phyloP scores from a whole-genome alignment of 2,113 vertebrate species.

The Pao palembangensis region DNA sequence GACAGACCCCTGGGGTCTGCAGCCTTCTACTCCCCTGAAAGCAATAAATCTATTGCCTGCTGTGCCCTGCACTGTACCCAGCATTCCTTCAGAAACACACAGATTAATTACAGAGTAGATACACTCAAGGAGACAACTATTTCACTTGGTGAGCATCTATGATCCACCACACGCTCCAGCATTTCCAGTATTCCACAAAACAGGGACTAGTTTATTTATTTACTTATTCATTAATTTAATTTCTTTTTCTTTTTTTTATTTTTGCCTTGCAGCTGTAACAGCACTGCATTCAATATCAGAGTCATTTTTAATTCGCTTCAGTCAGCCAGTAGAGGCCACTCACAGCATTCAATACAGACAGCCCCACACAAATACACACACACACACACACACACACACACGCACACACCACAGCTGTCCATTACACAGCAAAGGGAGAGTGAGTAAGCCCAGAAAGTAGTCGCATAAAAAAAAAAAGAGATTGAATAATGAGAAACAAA shows the following conservation, averaged over 20 bases:
- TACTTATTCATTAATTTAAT: too few species aligned
- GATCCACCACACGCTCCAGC: background rate
- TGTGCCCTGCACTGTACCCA: slow-evolving; percentile 54
- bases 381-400: slow-evolving; percentile 31
- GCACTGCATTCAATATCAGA: slow-evolving; percentile 46
- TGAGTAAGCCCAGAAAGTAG: slow-evolving; percentile 21
- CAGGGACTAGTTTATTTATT: too few species aligned
- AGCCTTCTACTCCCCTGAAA: slow-evolving; percentile 68
- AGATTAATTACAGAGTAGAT: slow-evolving; percentile 5
- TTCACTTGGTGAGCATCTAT: background rate
- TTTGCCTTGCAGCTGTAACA: background rate
- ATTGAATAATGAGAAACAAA: background rate
- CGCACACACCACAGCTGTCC: slow-evolving; percentile 51
- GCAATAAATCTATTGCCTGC: slow-evolving; percentile 75
- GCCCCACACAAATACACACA: slow-evolving; percentile 35
- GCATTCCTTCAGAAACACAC: slow-evolving; percentile 6
- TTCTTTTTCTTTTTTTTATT: too few species aligned
- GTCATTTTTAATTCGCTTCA: slow-evolving; percentile 81
- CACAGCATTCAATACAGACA: slow-evolving; percentile 83
- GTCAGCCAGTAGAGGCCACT: slow-evolving; percentile 98
- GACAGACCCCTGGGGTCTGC: slow-evolving; percentile 67
- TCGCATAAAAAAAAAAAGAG: background rate
- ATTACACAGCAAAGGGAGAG: slow-evolving; percentile 34
- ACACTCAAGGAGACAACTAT: slow-evolving; percentile 5
- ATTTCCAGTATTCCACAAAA: slow-evolving; percentile 1